Base-by-base conservation (phyloP, 64 coral and sea anemone species). In the Montipora foliosa region DNA sequence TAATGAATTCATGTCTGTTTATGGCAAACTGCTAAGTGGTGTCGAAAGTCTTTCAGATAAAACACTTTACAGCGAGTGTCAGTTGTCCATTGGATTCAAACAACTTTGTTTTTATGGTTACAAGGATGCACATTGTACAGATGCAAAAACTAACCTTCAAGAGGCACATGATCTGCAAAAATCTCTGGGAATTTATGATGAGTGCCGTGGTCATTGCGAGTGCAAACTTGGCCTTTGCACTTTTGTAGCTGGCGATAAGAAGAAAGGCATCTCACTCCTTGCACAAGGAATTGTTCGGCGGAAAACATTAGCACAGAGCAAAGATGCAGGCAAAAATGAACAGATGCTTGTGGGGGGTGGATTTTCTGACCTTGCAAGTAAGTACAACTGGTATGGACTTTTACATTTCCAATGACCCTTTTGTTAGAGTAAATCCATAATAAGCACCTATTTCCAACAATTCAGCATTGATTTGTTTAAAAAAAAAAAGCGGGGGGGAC, bases 281-380 rank as follows among this genome's bases (percentile, higher is more conserved):
- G 82, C 79, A 45, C 47, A 91, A 73, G 95, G 92, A 2, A 96
- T 96, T 53, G 49, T 14, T 48, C 77, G 94, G 37, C 83, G 95
- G 7, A 84, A 87, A 49, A 94, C 64, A 14, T 37, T 91, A 64
- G 69, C 70, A 47, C 13, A 29, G 12, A 58, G 50, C 69, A 46
- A 77, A 21, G 25, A 22, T 29, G 67, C 82, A 12, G 92, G 92
- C 67, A 83, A 88, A 64, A 47, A 88, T 24, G 67, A 84, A 37
- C 17, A 74, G 3, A 96, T 96, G 95, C 80, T 94, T 52, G 15
- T 96, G 17, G 92, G 49, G 17, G 95, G 88, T 53, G 95, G 88
- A 29, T 96, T 90, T 29, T 82, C 92, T 94, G 95, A 96, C 57
- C 83, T 96, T 59, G 95, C 80, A 68, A 93, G 95, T 96, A 76